A percentile compares a stretch with the other conserved stretches of the same genome.
Conservation (phyloP, 2,797 vertebrate genomes). For the Todus mexicanus region DNA sequence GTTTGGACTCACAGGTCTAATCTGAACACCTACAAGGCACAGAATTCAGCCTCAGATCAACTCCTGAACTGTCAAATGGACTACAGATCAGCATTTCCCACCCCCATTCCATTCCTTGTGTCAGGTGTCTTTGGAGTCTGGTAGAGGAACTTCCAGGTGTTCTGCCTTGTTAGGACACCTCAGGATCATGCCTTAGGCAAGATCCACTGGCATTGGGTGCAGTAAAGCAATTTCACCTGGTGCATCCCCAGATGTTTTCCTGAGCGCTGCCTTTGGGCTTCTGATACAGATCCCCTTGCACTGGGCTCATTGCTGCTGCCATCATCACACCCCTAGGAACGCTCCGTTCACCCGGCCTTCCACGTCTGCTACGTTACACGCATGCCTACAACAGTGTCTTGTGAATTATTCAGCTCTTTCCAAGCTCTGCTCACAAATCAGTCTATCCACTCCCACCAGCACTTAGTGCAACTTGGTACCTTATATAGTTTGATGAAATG, state of each 20-base stretch:
- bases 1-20: background rate
- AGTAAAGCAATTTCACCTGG: conserved; percentile 12
- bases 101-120: background rate
- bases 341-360: background rate
- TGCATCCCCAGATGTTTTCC: background rate
- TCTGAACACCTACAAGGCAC: background rate
- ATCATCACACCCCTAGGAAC: fast-evolving
- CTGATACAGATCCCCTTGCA: background rate
- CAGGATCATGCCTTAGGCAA: background rate
- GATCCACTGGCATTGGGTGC: background rate
- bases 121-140: background rate
- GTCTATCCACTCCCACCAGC: background rate
- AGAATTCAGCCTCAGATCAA: background rate
- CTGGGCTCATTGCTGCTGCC: background rate
- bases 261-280: background rate
- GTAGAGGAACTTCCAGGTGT: background rate
- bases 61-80: background rate
- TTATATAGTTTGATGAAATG: background rate
- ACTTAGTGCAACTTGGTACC: background rate
- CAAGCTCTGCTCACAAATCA: background rate
- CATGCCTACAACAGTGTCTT: background rate
- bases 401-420: background rate
- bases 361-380: background rate
- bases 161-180: background rate
- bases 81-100: background rate